phyloP scores from a whole-genome alignment of 1,140 invertebrate species.

The Nautilus pompilius region DNA sequence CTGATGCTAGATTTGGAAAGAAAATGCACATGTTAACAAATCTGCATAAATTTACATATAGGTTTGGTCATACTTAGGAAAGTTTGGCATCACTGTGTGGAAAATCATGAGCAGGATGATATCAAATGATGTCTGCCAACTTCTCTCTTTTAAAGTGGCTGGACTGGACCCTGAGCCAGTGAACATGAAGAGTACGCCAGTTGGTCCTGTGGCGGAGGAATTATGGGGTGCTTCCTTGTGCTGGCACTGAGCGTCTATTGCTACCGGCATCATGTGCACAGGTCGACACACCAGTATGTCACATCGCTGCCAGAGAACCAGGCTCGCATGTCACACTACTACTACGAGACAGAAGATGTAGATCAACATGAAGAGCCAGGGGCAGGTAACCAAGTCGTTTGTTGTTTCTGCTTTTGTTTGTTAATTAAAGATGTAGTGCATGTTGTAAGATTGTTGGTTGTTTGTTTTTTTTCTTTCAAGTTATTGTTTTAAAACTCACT shows the following conservation, averaged over 20 bases:
- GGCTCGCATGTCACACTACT: constrained; percentile 54
- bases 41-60: too few relatives aligned
- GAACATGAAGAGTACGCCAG: constrained; percentile 60
- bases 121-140: background rate
- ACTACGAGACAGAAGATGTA: constrained; percentile 58
- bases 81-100: too few relatives aligned
- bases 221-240: constrained; percentile 64
- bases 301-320: constrained; percentile 45
- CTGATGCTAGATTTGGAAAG: too few relatives aligned
- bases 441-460: too few relatives aligned
- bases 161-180: constrained; percentile 56
- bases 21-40: too few relatives aligned
- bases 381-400: constrained; percentile 27
- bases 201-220: constrained; percentile 67
- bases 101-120: too few relatives aligned
- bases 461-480: too few relatives aligned
- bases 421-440: background rate
- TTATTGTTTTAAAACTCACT: too few relatives aligned
- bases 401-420: background rate
- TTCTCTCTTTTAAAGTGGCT: constrained; percentile 50
- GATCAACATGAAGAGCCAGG: constrained; percentile 47
- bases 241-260: constrained; percentile 65
- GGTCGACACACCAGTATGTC: constrained; percentile 50
- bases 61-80: too few relatives aligned
- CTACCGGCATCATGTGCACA: constrained; percentile 60